Conservation (phyloP, 2,888 invertebrate species). For the Tipula lateralis region DNA sequence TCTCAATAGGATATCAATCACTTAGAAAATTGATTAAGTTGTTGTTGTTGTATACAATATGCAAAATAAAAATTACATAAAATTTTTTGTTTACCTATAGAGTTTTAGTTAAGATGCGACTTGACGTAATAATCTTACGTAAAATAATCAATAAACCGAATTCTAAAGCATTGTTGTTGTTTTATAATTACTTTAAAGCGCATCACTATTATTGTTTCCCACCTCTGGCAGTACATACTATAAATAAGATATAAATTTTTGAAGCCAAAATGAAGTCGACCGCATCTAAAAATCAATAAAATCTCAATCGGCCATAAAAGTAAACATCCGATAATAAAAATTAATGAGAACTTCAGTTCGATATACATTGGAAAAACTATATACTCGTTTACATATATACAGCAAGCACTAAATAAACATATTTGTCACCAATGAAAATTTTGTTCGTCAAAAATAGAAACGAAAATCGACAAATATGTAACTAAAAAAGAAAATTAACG, state of each 20-base stretch:
- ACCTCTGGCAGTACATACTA: not conserved
- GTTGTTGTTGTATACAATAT: not conserved
- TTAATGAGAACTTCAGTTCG: not conserved
- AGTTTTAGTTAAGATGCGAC: not conserved
- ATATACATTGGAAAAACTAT: not conserved
- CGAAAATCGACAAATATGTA: not conserved
- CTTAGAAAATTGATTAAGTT: not conserved
- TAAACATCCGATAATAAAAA: not conserved
- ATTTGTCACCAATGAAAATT: slow-evolving; percentile 5
- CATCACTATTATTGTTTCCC: not conserved
- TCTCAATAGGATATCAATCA: slow-evolving; percentile 1
- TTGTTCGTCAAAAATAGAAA: not conserved
- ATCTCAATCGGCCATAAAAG: not conserved
- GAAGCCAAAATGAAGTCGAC: not conserved
- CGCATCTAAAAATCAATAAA: not conserved
- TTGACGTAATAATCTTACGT: not conserved
- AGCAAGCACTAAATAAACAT: not conserved
- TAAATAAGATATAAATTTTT: not conserved
- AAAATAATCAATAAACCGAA: too few relatives aligned
- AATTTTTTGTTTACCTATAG: not conserved
- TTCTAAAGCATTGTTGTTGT: not conserved
- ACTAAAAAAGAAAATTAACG: not conserved
- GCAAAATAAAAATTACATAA: not conserved
- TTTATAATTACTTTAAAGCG: not conserved
- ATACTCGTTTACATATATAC: not conserved